phyloP scores from a whole-genome alignment of 2,888 invertebrate genomes.

The Eutolmus rufibarbis region DNA sequence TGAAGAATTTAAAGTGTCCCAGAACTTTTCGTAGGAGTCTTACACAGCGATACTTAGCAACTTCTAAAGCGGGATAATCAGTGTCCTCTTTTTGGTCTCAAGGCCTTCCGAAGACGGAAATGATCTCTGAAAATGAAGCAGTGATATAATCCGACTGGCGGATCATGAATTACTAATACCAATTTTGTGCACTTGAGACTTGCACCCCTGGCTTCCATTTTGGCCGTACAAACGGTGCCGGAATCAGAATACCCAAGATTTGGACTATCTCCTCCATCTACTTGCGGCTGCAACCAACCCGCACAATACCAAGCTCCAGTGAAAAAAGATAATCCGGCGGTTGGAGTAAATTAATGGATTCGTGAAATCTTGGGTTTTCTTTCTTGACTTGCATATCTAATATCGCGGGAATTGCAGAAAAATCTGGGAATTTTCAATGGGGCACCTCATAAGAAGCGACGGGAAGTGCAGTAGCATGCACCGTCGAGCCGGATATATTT shows the following conservation, averaged over 20 bases:
- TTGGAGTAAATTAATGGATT: constrained; percentile 29
- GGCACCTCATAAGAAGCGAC: not conserved
- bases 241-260: not conserved
- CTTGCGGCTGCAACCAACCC: not conserved
- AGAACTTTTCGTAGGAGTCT: not conserved
- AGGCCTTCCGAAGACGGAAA: not conserved
- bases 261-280: not conserved
- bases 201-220: not conserved
- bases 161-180: not conserved
- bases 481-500: not conserved
- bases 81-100: not conserved
- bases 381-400: constrained; percentile 21
- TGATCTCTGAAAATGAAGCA: not conserved
- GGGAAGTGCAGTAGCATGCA: not conserved
- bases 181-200: not conserved
- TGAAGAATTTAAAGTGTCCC: not conserved
- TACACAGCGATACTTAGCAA: not conserved
- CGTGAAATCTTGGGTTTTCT: not conserved
- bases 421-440: not conserved
- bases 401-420: not conserved
- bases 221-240: not conserved
- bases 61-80: not conserved
- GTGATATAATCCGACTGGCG: not conserved
- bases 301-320: not conserved
- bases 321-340: not conserved